Evolutionary conservation across 2,888 invertebrate species (phyloP), one percentile per base, ranked within the genome.

Genomic region (Drosophila anceps): DNA sequence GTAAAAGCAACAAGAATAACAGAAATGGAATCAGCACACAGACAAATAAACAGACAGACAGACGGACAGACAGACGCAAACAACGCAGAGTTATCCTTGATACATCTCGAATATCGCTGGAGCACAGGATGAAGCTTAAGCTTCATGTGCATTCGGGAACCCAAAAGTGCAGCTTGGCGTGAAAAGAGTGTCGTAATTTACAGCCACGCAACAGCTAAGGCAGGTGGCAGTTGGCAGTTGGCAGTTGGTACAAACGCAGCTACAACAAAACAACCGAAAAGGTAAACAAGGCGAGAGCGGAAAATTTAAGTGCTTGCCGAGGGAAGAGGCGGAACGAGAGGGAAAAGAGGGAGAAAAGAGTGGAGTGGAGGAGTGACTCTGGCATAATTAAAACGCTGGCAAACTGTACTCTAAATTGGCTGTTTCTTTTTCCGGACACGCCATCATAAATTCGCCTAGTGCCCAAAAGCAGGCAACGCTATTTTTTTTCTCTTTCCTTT

Each of bases 131-230:
- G 53, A 67, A 57, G 69, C 51, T 63, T 29, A 44, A 58, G 43
- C 39, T 27, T 12, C 50, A 48, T 58, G 54, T 62, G 65, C 59
- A 73, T 41, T 61, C 55, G 65, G 62, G 71, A 84, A 69, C 79
- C 89, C 67, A 83, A 79, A 86, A 86, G 82, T 88, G 86, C 84
- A 87, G 72, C 75, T 76, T 70, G 73, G 73, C 89, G 84, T 86
- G 82, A 88, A 86, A 82, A 79, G 75, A 79, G 84, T 86, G 78
- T 78, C 80, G 85, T 85, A 81, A 80, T 80, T 85, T 86, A 88
- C 86, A 74, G 78, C 61, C 70, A 48, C 48, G 66, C 48, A 44
- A 66, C 65, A 65, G 44, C 64, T 53, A 44, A 37, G 46, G 43
- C 44, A 37, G 20, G 41, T 31, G 46, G 43, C 15, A 31, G 12